Conservation (phyloP, 2,797 vertebrate genomes). For the Alauda arvensis region DNA sequence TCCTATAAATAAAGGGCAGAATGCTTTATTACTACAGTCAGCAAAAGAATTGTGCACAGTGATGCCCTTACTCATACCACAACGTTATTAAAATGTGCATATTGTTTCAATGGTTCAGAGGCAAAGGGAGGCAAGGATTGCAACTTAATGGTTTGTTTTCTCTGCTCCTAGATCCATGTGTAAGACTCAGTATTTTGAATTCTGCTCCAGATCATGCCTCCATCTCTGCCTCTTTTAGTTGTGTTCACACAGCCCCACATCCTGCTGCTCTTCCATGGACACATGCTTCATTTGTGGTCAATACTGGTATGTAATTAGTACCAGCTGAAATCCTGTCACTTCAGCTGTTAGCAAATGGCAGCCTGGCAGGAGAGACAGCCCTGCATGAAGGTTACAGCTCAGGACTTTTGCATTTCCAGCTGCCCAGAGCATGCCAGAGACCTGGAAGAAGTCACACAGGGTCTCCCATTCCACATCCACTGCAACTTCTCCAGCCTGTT, state of each 20-base stretch:
- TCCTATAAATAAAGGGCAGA: slow-evolving; percentile 71
- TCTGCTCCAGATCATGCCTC: background rate
- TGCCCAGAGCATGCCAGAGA: background rate
- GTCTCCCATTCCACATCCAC: background rate
- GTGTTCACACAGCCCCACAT: background rate
- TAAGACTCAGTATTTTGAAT: background rate
- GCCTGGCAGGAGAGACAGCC: background rate
- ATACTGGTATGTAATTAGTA: background rate
- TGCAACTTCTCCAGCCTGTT: background rate
- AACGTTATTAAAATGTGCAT: slow-evolving; percentile 25
- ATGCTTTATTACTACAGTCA: slow-evolving; percentile 63
- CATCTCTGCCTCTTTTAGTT: background rate
- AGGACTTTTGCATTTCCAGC: background rate
- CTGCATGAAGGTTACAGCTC: background rate
- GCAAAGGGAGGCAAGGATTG: background rate
- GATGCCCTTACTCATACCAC: slow-evolving; percentile 47
- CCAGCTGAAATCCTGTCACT: background rate
- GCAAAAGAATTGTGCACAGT: slow-evolving; percentile 55
- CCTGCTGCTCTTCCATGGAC: background rate
- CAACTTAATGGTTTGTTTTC: background rate
- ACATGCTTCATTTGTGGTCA: background rate
- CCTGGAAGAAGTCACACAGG: background rate
- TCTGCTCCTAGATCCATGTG: background rate
- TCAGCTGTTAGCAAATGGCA: background rate
- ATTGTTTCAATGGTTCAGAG: background rate